Evolutionary conservation across 2,113 vertebrate species (phyloP), one percentile per base, ranked within the genome.

Genomic region (Balaenoptera acutorostrata): DNA sequence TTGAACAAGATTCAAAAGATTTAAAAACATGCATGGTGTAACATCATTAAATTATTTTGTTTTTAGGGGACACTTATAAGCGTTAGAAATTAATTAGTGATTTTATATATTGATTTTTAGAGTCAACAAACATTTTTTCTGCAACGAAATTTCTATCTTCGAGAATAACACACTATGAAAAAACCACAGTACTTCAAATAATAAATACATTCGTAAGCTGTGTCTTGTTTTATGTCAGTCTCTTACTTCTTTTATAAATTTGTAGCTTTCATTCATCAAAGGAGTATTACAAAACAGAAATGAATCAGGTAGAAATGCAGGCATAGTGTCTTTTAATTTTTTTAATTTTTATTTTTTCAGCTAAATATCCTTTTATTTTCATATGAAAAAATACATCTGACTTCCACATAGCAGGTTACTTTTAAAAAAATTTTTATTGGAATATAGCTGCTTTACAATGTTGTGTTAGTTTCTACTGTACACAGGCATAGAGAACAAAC

Each of bases 171-270:
- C 33, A 49, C 59, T 74, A 61, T 69, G 64, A 52, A 84, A 93
- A 66, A 78, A 8, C 41, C 84, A 87, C 2, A 52, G 4, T 81
- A 63, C 29, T 89, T 90, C 6, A 39, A 87, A 78, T 87, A 72
- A 87, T 74, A 82, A 59, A 77, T 68, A 52, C 49, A 52, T 74
- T 80, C 3, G 8, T 61, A 75, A 87, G 95, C 89, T 75, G 21
- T n/a, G 36, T 89, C 33, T 89, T 55, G 8, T 77, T 97, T 92
- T 46, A 59, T 64, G 17, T 21, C 68, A 83, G 14, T 72, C 20
- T 52, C 23, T 89, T 52, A 71, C 7, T 77, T 94, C 55, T 41
- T 97, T 88, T 61, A 91, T 81, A 93, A 80, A 96, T 41, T 88
- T 27, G 3, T 18, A 74, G 18, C 88, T 96, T 84, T 80, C 23